Percentiles rank a stretch among this genome's conserved stretches.
Evolutionary conservation across 2,113 vertebrate genomes (phyloP).

Genomic region (Leucopternis melanops): DNA sequence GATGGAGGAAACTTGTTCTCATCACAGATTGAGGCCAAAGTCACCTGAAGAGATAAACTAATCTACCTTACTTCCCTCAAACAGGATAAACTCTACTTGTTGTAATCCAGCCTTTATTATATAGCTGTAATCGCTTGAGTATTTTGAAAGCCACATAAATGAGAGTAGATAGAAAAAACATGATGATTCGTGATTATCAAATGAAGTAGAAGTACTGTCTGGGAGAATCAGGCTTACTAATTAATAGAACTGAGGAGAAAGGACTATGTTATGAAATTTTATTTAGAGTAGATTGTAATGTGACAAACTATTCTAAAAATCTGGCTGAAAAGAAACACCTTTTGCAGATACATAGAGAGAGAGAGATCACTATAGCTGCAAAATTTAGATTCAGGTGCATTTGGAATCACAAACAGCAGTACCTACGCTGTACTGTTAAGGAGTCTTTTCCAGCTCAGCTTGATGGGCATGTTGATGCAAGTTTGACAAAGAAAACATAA

Average conservation of each 20-base stretch:
- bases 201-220: neutral
- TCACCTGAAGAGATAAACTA: neutral
- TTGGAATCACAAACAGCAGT: constrained; percentile 39
- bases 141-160: neutral
- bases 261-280: neutral
- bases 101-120: neutral
- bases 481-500: constrained; percentile 67
- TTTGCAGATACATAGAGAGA: neutral
- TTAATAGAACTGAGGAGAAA: neutral
- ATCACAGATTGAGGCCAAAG: neutral
- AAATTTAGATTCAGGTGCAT: constrained; percentile 28
- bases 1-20: neutral
- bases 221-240: neutral
- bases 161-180: neutral
- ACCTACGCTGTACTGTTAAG: constrained; percentile 59
- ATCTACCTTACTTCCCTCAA: neutral
- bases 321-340: neutral
- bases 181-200: neutral
- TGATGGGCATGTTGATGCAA: constrained; percentile 72
- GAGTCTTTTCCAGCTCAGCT: constrained; percentile 57
- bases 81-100: neutral
- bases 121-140: neutral
- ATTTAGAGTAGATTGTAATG: neutral
- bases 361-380: neutral
- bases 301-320: neutral